Evolutionary conservation across 1,140 invertebrate genomes (phyloP).

Genomic region (Trichogramma pretiosum): DNA sequence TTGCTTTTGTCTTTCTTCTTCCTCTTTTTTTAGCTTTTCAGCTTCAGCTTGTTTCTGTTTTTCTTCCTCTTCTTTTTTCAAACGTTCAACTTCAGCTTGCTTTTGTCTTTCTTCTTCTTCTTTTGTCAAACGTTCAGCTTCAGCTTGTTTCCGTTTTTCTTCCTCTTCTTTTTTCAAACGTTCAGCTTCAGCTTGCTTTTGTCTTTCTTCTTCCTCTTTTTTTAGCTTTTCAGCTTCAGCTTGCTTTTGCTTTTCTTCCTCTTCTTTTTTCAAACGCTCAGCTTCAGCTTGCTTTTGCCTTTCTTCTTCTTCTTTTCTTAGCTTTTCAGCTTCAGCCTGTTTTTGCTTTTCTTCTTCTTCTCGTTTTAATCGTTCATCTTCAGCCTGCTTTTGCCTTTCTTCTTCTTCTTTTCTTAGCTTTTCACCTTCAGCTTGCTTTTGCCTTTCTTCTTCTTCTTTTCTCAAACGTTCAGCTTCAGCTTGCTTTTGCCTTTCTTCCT

Average conservation of each 20-base stretch:
- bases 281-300: constrained; percentile 7
- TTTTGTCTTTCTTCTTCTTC: not conserved
- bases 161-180: not conserved
- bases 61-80: constrained; percentile 6
- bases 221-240: constrained; percentile 19
- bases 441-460: constrained; percentile 13
- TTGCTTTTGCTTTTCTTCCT: constrained; percentile 4
- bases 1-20: constrained; percentile 1
- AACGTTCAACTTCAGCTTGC: constrained; percentile 3
- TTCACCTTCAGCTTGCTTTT: constrained; percentile 14
- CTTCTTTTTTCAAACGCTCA: constrained; percentile 8
- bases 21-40: not conserved
- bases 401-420: constrained; percentile 14
- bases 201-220: not conserved
- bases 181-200: not conserved
- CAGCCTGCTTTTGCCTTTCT: constrained; percentile 11
- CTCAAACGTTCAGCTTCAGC: constrained; percentile 16
- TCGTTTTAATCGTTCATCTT: constrained; percentile 6
- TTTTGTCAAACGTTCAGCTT: not conserved
- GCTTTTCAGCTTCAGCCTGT: constrained; percentile 12
- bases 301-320: constrained; percentile 18
- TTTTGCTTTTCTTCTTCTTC: constrained; percentile 11
- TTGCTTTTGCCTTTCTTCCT: constrained; percentile 6
- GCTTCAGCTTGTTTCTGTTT: constrained; percentile 1
- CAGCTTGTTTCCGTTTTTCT: not conserved